phyloP scores from a whole-genome alignment of 2,797 vertebrate genomes.

The Tapirus indicus region DNA sequence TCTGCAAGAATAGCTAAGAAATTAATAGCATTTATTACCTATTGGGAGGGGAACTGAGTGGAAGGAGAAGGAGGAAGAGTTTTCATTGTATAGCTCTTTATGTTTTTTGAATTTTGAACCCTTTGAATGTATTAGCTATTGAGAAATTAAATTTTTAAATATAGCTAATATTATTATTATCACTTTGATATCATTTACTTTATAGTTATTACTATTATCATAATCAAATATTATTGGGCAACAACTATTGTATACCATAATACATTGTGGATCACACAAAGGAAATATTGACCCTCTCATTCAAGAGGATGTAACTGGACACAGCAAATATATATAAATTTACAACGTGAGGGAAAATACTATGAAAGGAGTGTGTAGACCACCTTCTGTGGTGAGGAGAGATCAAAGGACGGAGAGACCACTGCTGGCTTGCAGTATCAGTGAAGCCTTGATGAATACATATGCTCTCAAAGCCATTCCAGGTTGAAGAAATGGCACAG shows the following conservation, averaged over 20 bases:
- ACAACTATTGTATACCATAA: background rate
- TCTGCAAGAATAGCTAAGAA: constrained; percentile 16
- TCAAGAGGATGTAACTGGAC: background rate
- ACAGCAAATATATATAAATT: background rate
- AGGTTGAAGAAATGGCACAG: background rate
- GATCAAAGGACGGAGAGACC: background rate
- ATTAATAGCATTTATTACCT: background rate
- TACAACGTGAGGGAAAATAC: background rate
- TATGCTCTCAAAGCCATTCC: background rate
- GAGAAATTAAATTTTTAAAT: constrained; percentile 1
- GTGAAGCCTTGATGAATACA: background rate
- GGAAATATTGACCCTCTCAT: background rate
- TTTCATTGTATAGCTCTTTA: background rate
- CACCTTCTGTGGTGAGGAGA: background rate
- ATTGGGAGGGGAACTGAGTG: background rate
- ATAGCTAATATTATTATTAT: background rate
- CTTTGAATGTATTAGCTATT: background rate
- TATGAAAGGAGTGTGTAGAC: background rate
- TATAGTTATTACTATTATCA: constrained; percentile 8
- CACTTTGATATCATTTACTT: background rate
- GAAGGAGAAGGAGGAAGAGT: background rate
- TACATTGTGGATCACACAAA: background rate
- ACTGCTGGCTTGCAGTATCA: background rate
- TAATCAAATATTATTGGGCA: background rate
- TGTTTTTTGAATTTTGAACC: background rate